phyloP scores from a whole-genome alignment of 2,888 invertebrate species.

The Amphipyra berbera region DNA sequence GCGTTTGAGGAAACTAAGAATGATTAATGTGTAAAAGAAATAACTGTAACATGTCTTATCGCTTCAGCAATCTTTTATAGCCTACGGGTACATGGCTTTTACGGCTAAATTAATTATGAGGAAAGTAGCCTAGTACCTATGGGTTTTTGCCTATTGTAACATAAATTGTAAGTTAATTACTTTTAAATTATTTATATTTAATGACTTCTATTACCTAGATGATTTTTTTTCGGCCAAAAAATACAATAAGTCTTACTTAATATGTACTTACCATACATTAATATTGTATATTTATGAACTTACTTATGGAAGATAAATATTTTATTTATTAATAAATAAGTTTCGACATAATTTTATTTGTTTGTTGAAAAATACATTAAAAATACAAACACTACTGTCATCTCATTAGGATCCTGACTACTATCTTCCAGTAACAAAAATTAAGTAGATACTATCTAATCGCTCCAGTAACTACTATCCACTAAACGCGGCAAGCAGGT shows the following conservation, averaged over 20 bases:
- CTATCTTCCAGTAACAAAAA: conserved; percentile 33
- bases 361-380: too few relatives aligned
- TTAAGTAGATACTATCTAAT: conserved; percentile 20
- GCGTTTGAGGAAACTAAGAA: background rate
- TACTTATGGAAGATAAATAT: too few relatives aligned
- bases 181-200: too few relatives aligned
- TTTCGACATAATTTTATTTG: too few relatives aligned
- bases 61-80: background rate
- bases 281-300: too few relatives aligned
- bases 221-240: too few relatives aligned
- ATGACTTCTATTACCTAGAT: too few relatives aligned
- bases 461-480: conserved; percentile 27
- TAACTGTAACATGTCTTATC: background rate
- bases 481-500: conserved; percentile 61
- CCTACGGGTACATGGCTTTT: background rate
- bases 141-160: background rate
- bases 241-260: too few relatives aligned
- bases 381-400: background rate
- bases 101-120: background rate
- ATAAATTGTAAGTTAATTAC: too few relatives aligned
- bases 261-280: too few relatives aligned
- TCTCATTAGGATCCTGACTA: background rate
- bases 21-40: background rate
- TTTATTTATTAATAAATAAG: too few relatives aligned
- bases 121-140: background rate